phyloP scores from a whole-genome alignment of 2,888 invertebrate species.

The Thelaira solivaga region DNA sequence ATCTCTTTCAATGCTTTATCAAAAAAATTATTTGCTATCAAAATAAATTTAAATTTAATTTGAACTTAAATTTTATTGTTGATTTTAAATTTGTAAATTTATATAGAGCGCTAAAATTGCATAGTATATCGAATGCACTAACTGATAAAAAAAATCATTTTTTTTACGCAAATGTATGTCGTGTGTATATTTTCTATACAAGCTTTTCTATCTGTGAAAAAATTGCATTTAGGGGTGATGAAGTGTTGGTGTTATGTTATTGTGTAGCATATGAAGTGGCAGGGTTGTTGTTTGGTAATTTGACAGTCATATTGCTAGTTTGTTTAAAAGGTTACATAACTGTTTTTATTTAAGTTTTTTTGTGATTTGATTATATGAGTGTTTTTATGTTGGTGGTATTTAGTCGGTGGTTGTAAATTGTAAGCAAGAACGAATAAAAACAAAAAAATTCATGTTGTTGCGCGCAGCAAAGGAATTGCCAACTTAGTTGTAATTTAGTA shows the following conservation, averaged over 20 bases:
- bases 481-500: conserved; percentile 41
- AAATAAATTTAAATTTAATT: no score
- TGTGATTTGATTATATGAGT: neutral
- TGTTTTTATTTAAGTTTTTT: neutral
- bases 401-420: conserved; percentile 5
- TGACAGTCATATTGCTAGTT: conserved; percentile 11
- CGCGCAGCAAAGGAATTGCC: conserved; percentile 11
- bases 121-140: no score
- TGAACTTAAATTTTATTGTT: no score
- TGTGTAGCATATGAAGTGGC: neutral
- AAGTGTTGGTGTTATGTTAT: neutral
- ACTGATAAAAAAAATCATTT: no score
- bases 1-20: no score
- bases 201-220: no score
- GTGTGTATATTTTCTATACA: no score
- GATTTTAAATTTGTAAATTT: no score
- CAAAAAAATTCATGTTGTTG: neutral
- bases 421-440: neutral
- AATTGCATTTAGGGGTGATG: conserved; percentile 12
- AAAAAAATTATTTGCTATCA: no score
- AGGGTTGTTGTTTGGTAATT: no score
- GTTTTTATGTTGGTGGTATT: neutral
- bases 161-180: no score
- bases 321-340: conserved; percentile 6
- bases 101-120: no score